A percentile compares a stretch with the other conserved stretches of the same genome.
These are phyloP conservation scores for Caenorhabditis auriculariae DNA, from an alignment of 2,888 invertebrate species.

Conservation along the genomic window DNA sequence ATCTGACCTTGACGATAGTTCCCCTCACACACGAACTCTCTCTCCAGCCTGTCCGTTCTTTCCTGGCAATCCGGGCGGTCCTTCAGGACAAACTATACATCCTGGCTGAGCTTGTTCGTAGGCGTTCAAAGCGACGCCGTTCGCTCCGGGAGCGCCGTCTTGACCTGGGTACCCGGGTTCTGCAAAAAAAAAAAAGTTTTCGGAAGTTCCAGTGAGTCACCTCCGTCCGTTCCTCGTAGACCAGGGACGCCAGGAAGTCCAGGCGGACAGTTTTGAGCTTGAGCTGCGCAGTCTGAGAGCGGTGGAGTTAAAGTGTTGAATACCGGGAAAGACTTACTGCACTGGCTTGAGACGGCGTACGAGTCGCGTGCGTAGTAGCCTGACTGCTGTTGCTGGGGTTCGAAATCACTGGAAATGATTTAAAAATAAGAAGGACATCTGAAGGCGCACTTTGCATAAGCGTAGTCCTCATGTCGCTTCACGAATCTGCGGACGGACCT, in stretches of 20 bases:
- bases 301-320: not conserved
- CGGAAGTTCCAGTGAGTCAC: no score
- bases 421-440: not conserved
- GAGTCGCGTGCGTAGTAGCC: no score
- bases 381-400: slow-evolving; percentile 11
- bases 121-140: slow-evolving; percentile 24
- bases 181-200: no score
- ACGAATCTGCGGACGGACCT: slow-evolving; percentile 9
- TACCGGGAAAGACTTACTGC: slow-evolving; percentile 9
- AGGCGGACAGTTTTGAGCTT: slow-evolving; percentile 21
- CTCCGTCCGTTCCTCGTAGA: slow-evolving; percentile 8
- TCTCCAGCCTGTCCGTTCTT: slow-evolving; percentile 11
- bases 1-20: not conserved
- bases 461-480: slow-evolving; percentile 10
- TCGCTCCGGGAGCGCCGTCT: slow-evolving; percentile 26
- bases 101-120: slow-evolving; percentile 30
- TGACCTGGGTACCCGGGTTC: slow-evolving; percentile 23
- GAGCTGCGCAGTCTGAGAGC: slow-evolving; percentile 20
- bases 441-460: not conserved
- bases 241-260: slow-evolving; percentile 21
- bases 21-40: slow-evolving; percentile 3
- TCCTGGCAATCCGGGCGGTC: slow-evolving; percentile 19
- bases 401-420: slow-evolving; percentile 3
- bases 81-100: slow-evolving; percentile 24
- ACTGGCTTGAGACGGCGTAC: slow-evolving; percentile 9